phyloP scores from a whole-genome alignment of 2,113 vertebrate species.

The Brachypodius melanocephalos region DNA sequence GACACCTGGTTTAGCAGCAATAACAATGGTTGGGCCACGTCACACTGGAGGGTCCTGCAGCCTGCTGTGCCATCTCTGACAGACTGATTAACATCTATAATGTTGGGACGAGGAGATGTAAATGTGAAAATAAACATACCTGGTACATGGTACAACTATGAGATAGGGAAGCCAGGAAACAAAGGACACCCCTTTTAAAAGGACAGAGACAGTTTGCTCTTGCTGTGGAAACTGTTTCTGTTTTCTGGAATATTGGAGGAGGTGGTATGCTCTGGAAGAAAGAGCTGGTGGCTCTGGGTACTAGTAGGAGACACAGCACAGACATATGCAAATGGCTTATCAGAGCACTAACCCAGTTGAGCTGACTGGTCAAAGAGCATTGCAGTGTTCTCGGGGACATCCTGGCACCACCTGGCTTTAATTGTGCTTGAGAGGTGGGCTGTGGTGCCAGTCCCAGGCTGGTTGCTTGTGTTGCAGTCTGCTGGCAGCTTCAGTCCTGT shows the following conservation, averaged over 20 bases:
- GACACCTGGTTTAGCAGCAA: not conserved
- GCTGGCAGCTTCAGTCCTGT: accelerated
- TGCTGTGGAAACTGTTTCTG: not conserved
- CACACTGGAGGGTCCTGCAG: not conserved
- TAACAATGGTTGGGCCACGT: accelerated
- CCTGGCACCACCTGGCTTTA: not conserved
- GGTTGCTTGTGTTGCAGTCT: not conserved
- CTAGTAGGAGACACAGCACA: not conserved
- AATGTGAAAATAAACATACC: not conserved
- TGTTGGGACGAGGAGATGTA: not conserved
- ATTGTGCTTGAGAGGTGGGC: not conserved
- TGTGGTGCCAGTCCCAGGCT: not conserved
- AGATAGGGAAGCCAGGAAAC: not conserved
- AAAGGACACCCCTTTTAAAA: not conserved
- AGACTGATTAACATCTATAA: not conserved
- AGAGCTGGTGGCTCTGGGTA: accelerated
- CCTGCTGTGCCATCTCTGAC: not conserved
- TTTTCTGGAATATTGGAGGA: not conserved
- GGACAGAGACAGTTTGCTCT: not conserved
- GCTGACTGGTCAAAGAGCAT: not conserved
- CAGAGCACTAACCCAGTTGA: not conserved
- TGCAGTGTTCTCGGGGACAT: not conserved
- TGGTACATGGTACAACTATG: not conserved
- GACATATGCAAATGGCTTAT: too few relatives aligned
- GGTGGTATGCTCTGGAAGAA: not conserved